Base-by-base conservation (phyloP, 2,888 invertebrate genomes). In the Eupelmus urozonus region DNA sequence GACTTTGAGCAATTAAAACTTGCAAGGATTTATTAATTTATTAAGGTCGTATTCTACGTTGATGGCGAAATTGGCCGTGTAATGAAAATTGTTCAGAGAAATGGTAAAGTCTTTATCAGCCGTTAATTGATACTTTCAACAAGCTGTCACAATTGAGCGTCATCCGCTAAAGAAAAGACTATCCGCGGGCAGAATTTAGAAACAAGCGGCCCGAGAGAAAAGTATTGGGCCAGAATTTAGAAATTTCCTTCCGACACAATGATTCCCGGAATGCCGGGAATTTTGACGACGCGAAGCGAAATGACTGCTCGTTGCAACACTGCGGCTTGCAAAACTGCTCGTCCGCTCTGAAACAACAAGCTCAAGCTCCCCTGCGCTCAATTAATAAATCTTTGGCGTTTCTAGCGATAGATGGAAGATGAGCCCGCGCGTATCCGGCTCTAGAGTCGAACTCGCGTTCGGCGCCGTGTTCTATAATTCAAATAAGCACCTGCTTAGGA, bases 381-480 rank as follows among this genome's bases (percentile, higher is more conserved):
- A 70, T 60, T 71, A 71, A 71, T 71, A 60, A 71, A 71, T 71
- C 27, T 0, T 57, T 4, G 23, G 4, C 20, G 13, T 23, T 16
- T 34, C 11, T 29, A 16, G 49, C 29, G 42, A 13, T 13, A 42
- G 25, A 53, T 20, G n/a, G 45, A 23, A 18, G 65, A 18, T 49
- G 65, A 9, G 27, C 49, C 11, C 2, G 45, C 16, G 9, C 34
- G 13, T 20, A 66, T 53, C 66, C 66, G 51, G 51, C 34, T 45
- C 51, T 25, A 25, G 7, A 25, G 23, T n/a, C n/a, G 51, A n/a
- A n/a, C 11, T 2, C 9, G 27, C 2, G 27, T 1, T 20, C 34
- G 34, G 23, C 63, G 63, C 29, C 29, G 63, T 42, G 73, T 49
- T 67, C 69, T 76, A 69, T 69, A 69, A 76, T 76, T 76, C 69